These are phyloP conservation scores for Melanargia galathea DNA, from an alignment of 2,888 invertebrate species.

Conservation along the genomic window DNA sequence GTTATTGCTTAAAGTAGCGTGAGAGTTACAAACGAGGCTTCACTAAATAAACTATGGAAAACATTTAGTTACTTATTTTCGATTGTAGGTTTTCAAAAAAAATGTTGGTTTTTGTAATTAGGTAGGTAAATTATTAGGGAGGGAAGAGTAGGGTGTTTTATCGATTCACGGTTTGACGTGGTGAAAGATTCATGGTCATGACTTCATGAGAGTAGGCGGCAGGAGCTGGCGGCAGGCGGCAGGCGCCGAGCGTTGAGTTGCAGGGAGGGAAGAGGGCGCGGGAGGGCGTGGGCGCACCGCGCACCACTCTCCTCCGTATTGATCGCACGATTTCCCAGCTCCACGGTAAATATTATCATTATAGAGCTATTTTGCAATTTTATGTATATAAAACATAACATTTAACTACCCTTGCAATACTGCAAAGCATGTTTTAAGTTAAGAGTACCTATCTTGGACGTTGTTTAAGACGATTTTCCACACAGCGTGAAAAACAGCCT, in stretches of 20 bases:
- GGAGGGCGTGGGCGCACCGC: constrained; percentile 65
- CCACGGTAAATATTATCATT: constrained; percentile 66
- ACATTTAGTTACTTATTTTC: neutral
- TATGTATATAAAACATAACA: too few relatives aligned
- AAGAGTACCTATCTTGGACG: neutral
- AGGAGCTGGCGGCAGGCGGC: constrained; percentile 69
- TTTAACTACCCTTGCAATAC: neutral
- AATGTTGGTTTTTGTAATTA: neutral
- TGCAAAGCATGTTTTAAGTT: neutral
- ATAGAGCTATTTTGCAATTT: constrained; percentile 43
- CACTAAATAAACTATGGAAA: neutral
- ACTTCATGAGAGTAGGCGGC: too few relatives aligned
- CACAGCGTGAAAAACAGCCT: too few relatives aligned
- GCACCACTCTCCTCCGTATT: constrained; percentile 67
- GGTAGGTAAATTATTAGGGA: neutral
- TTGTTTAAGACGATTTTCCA: neutral
- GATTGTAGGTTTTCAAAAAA: neutral
- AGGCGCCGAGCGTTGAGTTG: constrained; percentile 63
- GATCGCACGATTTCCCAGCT: constrained; percentile 71
- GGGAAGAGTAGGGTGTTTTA: constrained; percentile 6
- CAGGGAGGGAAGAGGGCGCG: constrained; percentile 49
- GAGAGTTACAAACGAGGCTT: neutral
- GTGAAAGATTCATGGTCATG: constrained; percentile 52
- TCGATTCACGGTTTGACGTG: constrained; percentile 33
- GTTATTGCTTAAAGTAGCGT: neutral